Base-by-base conservation (phyloP, 2,888 invertebrate species). In the Eupithecia inturbata region DNA sequence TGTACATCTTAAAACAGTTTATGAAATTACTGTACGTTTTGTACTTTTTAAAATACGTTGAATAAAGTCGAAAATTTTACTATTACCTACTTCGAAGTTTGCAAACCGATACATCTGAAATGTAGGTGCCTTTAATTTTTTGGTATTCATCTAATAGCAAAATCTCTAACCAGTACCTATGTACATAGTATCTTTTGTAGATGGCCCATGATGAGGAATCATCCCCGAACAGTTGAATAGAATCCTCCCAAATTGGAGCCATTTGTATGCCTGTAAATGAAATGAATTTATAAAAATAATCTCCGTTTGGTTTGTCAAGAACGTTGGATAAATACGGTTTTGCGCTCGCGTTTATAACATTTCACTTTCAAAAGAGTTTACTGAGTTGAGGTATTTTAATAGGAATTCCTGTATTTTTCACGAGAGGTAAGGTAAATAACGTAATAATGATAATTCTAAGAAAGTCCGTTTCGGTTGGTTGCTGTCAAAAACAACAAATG, bases 301-400 rank as follows among this genome's bases (percentile, higher is more conserved):
- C 66, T 66, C 64, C 31, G 66, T 39, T 66, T 71, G 64, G 26
- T 39, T 66, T 67, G 57, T 71, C 71, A 67, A 70, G 63, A 49
- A 66, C 36, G 41, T 49, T 33, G 36, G 41, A 66, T 57, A 57
- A 71, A 71, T 70, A 63, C 22, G 45, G 45, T 63, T 70, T 63
- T 63, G 62, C 19, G 7, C 19, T 31, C 62, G 49, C n/a, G n/a
- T 64, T 33, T 10, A 36, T 64, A n/a, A 64, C 10, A 64, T 36
- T 36, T 64, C 64, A 36, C n/a, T 31, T 64, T 12, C 64, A 64
- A 22, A 36, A 64, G 64, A 36, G 22, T 64, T 36, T n/a, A 62
- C 62, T 3, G 31, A 31, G 36, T 36, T 10, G 33, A 64, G 10
- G 49, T 22, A 53, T 53, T 64, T 64, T 12, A 64, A 64, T 33